These are phyloP conservation scores for Phoenicopterus ruber DNA, from an alignment of 2,113 vertebrate genomes.

Conservation along the genomic window DNA sequence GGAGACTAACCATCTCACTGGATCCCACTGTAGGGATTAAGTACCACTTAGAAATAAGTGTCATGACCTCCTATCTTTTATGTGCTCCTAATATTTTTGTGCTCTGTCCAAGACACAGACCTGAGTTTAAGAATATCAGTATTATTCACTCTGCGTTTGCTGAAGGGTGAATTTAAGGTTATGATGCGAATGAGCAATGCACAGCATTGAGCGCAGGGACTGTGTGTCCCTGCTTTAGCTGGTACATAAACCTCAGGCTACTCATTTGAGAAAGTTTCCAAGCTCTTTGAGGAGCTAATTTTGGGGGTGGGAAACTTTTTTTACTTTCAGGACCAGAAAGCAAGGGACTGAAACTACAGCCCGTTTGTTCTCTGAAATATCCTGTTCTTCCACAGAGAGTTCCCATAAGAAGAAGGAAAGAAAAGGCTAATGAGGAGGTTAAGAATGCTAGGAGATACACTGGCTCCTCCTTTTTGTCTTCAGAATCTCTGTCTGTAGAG, in stretches of 20 bases:
- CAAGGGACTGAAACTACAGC: not conserved
- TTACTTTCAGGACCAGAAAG: not conserved
- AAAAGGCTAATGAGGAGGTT: constrained; percentile 55
- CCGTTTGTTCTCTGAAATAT: constrained; percentile 36
- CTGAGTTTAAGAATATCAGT: not conserved
- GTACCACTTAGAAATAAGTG: not conserved
- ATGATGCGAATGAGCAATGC: not conserved
- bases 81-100: not conserved
- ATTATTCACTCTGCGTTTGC: not conserved
- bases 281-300: not conserved
- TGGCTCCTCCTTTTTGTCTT: constrained; percentile 53
- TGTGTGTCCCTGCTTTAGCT: not conserved
- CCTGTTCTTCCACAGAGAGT: constrained; percentile 52
- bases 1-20: not conserved
- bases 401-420: constrained; percentile 50
- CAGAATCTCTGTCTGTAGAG: constrained; percentile 45
- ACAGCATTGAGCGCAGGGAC: not conserved
- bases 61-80: not conserved
- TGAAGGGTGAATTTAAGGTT: not conserved
- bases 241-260: not conserved
- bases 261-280: not conserved
- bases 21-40: not conserved
- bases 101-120: not conserved
- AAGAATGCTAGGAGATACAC: constrained; percentile 48
- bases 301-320: not conserved